Conservation (phyloP, 2,888 invertebrate genomes). For the Drosophila nr. perissopoda region DNA sequence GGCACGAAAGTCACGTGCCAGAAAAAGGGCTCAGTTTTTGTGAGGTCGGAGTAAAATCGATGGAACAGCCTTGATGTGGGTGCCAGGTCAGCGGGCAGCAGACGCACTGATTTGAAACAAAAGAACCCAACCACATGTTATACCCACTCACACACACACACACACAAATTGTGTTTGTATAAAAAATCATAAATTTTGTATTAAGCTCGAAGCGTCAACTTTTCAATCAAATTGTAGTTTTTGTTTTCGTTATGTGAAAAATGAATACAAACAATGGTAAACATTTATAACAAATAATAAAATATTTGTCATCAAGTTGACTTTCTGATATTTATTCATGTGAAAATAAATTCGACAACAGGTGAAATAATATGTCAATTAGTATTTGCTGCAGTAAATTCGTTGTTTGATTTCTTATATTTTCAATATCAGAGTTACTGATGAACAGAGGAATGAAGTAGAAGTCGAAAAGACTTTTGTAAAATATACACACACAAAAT, state of each 20-base stretch:
- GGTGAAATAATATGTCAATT: neutral
- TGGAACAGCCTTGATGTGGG: conserved; percentile 44
- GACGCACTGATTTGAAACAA: conserved; percentile 55
- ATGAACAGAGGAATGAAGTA: neutral
- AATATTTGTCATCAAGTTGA: neutral
- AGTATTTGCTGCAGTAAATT: neutral
- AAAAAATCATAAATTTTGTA: conserved; percentile 28
- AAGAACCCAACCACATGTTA: conserved; percentile 28
- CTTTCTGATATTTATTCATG: neutral
- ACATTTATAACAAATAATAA: neutral
- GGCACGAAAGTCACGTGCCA: conserved; percentile 52
- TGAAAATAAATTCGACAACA: neutral
- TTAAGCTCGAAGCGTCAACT: conserved; percentile 9
- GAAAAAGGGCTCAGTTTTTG: conserved; percentile 28
- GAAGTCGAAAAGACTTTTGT: neutral
- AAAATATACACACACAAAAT: neutral
- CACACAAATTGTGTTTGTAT: conserved; percentile 6
- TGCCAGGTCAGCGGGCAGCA: conserved; percentile 27
- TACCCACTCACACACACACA: neutral
- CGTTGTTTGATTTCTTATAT: neutral
- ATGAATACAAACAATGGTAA: neutral
- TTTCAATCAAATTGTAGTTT: neutral
- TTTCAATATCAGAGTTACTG: neutral
- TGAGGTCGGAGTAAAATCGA: conserved; percentile 43
- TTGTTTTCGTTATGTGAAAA: neutral